phyloP scores from a whole-genome alignment of 2,797 vertebrate genomes.

The Oryzias sinensis region DNA sequence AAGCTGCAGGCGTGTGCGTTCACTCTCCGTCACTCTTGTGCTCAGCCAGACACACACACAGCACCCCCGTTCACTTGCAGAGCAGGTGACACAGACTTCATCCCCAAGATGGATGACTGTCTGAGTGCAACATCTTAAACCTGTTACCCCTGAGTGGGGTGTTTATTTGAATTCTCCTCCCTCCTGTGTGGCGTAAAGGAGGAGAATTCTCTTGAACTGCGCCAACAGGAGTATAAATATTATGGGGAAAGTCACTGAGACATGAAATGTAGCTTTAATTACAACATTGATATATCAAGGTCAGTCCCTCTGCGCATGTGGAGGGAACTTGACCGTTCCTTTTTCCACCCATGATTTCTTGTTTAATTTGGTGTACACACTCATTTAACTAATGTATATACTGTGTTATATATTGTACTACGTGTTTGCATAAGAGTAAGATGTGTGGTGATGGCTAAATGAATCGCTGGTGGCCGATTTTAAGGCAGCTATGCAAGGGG shows the following conservation, averaged over 20 bases:
- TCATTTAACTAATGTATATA: conserved; percentile 66
- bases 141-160: conserved; percentile 74
- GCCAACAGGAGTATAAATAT: conserved; percentile 73
- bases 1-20: conserved; percentile 12
- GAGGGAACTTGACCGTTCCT: conserved; percentile 60
- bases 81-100: conserved; percentile 59
- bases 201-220: conserved; percentile 69
- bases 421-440: conserved; percentile 61
- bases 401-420: conserved; percentile 56
- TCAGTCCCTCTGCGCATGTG: conserved; percentile 57
- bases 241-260: conserved; percentile 74
- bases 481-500: conserved; percentile 23
- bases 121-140: conserved; percentile 78
- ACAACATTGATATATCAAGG: conserved; percentile 73
- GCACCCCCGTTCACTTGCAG: conserved; percentile 46
- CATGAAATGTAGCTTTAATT: conserved; percentile 81
- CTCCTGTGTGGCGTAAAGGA: conserved; percentile 61
- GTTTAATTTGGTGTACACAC: conserved; percentile 63
- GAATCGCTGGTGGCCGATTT: conserved; percentile 18
- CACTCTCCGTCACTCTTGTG: neutral
- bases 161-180: conserved; percentile 79
- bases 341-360: conserved; percentile 54
- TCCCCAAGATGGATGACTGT: conserved; percentile 74
- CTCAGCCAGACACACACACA: conserved; percentile 10
- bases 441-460: conserved; percentile 38